These are phyloP conservation scores for Motacilla alba DNA, from an alignment of 2,113 vertebrate genomes.

Conservation along the genomic window DNA sequence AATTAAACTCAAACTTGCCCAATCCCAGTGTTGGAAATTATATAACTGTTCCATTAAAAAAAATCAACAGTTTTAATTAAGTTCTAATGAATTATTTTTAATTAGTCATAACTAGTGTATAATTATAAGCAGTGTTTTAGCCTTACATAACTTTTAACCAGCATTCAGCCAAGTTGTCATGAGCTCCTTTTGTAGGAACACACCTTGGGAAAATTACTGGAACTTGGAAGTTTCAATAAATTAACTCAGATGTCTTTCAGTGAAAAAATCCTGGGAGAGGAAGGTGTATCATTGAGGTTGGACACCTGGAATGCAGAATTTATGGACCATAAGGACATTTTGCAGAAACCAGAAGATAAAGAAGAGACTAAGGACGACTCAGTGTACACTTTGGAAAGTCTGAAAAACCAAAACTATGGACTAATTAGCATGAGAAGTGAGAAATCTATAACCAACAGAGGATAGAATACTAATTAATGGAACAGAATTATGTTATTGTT, in stretches of 20 bases:
- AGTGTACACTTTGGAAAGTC: not conserved
- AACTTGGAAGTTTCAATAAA: not conserved
- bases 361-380: not conserved
- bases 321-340: not conserved
- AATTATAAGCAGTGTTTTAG: not conserved
- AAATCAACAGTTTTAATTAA: not conserved
- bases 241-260: not conserved
- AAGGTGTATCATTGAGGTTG: not conserved
- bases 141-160: not conserved
- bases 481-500: not conserved
- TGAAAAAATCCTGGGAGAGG: not conserved
- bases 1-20: not conserved
- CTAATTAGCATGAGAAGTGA: not conserved
- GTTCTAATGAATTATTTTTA: not conserved
- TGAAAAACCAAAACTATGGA: not conserved
- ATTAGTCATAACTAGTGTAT: not conserved
- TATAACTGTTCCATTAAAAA: not conserved
- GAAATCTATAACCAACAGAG: not conserved
- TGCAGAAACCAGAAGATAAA: not conserved
- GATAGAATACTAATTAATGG: not conserved
- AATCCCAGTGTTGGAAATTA: accelerated
- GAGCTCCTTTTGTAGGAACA: not conserved
- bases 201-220: not conserved
- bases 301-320: not conserved
- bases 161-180: not conserved